Evolutionary conservation across 1,140 invertebrate genomes (phyloP).

Genomic region (Lepidurus couesii): DNA sequence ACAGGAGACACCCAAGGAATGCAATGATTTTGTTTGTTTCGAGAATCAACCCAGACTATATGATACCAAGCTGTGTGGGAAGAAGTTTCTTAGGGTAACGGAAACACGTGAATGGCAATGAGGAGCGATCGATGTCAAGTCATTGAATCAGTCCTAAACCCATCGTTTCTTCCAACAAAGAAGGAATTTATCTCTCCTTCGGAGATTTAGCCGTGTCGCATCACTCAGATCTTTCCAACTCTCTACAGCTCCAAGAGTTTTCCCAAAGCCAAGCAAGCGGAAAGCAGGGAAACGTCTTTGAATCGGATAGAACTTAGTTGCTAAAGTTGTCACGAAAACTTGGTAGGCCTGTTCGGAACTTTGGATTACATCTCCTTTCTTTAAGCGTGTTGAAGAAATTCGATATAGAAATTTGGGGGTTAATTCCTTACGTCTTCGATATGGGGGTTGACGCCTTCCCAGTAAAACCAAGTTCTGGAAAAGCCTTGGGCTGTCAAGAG

Average conservation of each 20-base stretch:
- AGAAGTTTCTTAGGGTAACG: not conserved
- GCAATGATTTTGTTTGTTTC: not conserved
- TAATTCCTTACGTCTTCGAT: not conserved
- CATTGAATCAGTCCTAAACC: not conserved
- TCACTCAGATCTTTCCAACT: not conserved
- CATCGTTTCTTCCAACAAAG: not conserved
- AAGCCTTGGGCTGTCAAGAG: not conserved
- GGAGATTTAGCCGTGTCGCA: not conserved
- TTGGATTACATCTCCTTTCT: not conserved
- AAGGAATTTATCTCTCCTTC: not conserved
- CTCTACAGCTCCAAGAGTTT: not conserved
- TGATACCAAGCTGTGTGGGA: not conserved
- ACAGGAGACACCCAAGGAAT: not conserved
- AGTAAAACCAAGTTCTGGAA: not conserved
- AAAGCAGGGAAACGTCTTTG: too few species aligned
- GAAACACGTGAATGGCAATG: not conserved
- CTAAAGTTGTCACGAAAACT: not conserved
- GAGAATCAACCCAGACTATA: not conserved
- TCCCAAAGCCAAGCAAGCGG: not conserved
- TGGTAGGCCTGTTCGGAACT: not conserved
- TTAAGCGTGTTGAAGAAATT: not conserved
- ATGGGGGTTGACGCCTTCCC: constrained; percentile 2
- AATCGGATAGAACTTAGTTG: not conserved
- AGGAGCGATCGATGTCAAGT: not conserved
- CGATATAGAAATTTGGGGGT: not conserved